A percentile compares a stretch with the other conserved stretches of the same genome.
phyloP scores from a whole-genome alignment of 1,140 invertebrate genomes.

The Drosophila pandora region DNA sequence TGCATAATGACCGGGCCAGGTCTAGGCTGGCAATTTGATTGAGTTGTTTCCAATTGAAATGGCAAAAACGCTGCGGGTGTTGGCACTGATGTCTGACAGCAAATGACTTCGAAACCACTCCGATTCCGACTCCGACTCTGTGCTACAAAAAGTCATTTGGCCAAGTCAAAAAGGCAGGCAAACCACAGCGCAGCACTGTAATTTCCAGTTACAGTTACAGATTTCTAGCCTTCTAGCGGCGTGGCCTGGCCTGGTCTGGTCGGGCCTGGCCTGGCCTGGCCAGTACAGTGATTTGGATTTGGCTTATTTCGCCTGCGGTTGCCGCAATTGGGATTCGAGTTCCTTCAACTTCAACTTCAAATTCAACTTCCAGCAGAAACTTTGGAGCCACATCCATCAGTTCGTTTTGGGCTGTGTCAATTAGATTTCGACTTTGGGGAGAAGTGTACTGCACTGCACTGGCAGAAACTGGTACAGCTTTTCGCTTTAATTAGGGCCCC shows the following conservation, averaged over 20 bases:
- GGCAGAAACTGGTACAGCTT: neutral
- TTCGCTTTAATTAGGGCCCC: neutral
- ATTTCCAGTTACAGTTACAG: slow-evolving; percentile 75
- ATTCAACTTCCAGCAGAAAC: slow-evolving; percentile 22
- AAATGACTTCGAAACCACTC: slow-evolving; percentile 33
- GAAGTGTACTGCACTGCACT: neutral
- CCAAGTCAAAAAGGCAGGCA: slow-evolving; percentile 53
- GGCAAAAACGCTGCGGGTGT: slow-evolving; percentile 75
- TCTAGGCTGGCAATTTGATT: slow-evolving; percentile 68
- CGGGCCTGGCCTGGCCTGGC: neutral
- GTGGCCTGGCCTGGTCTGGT: slow-evolving; percentile 10
- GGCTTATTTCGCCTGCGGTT: slow-evolving; percentile 72
- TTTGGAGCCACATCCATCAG: slow-evolving; percentile 4
- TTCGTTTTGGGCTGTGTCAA: slow-evolving; percentile 59
- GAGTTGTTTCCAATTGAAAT: slow-evolving; percentile 81
- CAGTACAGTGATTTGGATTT: slow-evolving; percentile 67
- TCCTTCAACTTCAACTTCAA: slow-evolving; percentile 41
- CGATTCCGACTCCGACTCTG: slow-evolving; percentile 3
- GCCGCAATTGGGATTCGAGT: slow-evolving; percentile 57
- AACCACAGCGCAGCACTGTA: slow-evolving; percentile 62
- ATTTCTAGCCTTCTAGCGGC: slow-evolving; percentile 62
- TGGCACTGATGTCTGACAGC: slow-evolving; percentile 71
- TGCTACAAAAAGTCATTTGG: slow-evolving; percentile 71
- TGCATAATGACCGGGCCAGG: slow-evolving; percentile 69
- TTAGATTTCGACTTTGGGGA: slow-evolving; percentile 48